Evolutionary conservation across 35 echinoderm and acorn worm species (phyloP).

Genomic region (Hemicentrotus pulcherrimus): DNA sequence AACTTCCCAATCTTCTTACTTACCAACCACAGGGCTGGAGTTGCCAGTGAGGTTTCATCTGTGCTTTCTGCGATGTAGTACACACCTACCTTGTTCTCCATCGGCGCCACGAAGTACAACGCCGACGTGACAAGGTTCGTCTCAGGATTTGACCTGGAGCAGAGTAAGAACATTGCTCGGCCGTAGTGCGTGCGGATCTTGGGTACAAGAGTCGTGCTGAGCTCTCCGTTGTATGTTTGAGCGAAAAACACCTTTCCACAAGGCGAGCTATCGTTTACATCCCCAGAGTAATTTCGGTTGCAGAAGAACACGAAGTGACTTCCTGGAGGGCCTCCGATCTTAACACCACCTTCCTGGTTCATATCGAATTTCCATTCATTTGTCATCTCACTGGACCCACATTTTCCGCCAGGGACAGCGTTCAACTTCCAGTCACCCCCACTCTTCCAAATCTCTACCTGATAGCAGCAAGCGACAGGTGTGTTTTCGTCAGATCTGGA

Average conservation of each 20-base stretch:
- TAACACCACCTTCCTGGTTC: neutral
- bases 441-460: neutral
- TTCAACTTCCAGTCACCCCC: neutral
- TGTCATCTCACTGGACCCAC: neutral
- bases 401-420: constrained; percentile 40
- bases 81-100: neutral
- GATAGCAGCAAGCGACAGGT: constrained; percentile 5
- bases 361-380: constrained; percentile 48
- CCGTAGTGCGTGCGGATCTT: constrained; percentile 34
- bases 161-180: constrained; percentile 59
- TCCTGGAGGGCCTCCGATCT: constrained; percentile 38
- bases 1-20: constrained; percentile 46
- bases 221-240: constrained; percentile 53
- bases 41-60: neutral
- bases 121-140: constrained; percentile 62
- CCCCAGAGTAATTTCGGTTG: constrained; percentile 31
- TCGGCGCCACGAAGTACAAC: constrained; percentile 53
- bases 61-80: constrained; percentile 40
- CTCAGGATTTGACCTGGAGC: constrained; percentile 53
- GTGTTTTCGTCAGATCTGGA: neutral
- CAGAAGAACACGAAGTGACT: constrained; percentile 47
- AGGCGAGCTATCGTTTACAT: neutral
- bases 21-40: constrained; percentile 56
- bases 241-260: constrained; percentile 52
- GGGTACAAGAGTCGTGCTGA: constrained; percentile 52